phyloP scores from a whole-genome alignment of 2,888 invertebrate genomes.

The Seira ritae region DNA sequence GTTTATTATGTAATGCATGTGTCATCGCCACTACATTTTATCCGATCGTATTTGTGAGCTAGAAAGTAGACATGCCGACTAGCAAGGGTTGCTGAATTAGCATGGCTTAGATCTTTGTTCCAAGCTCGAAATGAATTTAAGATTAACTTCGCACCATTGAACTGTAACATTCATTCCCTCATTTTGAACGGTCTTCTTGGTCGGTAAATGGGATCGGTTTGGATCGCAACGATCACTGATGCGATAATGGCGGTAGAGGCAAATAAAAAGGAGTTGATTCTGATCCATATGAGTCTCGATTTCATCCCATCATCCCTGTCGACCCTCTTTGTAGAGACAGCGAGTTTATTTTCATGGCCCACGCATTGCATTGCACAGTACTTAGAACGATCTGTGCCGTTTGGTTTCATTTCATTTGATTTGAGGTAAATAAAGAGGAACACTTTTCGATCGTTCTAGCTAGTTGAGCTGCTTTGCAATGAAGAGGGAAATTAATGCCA shows the following conservation, averaged over 20 bases:
- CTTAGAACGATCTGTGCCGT: no score
- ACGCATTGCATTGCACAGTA: no score
- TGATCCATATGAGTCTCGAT: neutral
- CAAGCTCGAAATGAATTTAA: neutral
- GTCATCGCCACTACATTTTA: neutral
- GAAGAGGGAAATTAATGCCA: neutral
- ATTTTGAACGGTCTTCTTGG: neutral
- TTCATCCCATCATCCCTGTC: no score
- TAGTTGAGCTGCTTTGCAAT: neutral
- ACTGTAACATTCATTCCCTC: neutral
- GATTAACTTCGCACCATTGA: neutral
- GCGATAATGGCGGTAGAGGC: neutral
- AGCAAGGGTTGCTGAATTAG: neutral
- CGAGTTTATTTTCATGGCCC: no score
- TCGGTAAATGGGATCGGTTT: neutral
- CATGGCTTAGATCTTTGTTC: neutral
- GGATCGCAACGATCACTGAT: neutral
- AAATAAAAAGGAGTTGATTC: neutral
- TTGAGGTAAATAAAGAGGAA: no score
- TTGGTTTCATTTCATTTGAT: no score
- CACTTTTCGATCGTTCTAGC: neutral
- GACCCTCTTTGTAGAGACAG: no score
- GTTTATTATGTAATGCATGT: conserved; percentile 2
- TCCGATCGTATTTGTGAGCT: neutral
- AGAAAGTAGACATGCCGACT: neutral